Percentiles rank a stretch among this genome's conserved stretches.
Conservation (phyloP, 2,113 vertebrate species). For the Clarias gariepinus region DNA sequence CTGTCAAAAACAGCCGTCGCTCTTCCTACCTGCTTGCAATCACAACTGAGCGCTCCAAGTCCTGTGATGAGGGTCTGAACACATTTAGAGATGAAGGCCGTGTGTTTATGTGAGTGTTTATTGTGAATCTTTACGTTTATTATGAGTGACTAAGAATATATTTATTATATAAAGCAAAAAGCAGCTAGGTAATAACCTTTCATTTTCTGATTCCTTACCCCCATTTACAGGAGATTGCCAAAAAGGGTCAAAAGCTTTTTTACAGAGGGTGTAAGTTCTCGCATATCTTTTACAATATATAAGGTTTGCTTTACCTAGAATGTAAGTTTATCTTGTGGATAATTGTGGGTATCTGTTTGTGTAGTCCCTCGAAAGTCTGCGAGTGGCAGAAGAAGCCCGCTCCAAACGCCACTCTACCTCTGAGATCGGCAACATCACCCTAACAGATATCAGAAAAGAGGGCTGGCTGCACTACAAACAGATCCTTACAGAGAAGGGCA, state of each 20-base stretch:
- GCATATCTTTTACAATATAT: neutral
- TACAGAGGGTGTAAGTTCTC: slow-evolving; percentile 85
- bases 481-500: slow-evolving; percentile 96
- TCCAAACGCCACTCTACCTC: slow-evolving; percentile 92
- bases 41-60: slow-evolving; percentile 93
- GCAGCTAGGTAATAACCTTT: neutral
- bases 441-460: slow-evolving; percentile 87
- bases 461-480: slow-evolving; percentile 97
- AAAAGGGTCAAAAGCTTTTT: slow-evolving; percentile 96
- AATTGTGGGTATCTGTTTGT: slow-evolving; percentile 31
- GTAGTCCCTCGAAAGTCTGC: slow-evolving; percentile 90
- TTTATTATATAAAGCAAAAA: neutral
- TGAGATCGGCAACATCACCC: slow-evolving; percentile 83
- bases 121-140: neutral
- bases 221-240: slow-evolving; percentile 81
- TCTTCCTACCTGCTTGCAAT: slow-evolving; percentile 93
- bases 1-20: slow-evolving; percentile 84
- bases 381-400: slow-evolving; percentile 79
- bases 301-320: neutral
- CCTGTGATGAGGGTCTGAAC: slow-evolving; percentile 94
- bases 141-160: neutral
- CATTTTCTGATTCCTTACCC: slow-evolving; percentile 9
- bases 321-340: neutral
- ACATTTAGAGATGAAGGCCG: slow-evolving; percentile 86
- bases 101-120: slow-evolving; percentile 72